These are phyloP conservation scores for Ataeniobius toweri DNA, from an alignment of 2,797 vertebrate genomes.

Conservation along the genomic window DNA sequence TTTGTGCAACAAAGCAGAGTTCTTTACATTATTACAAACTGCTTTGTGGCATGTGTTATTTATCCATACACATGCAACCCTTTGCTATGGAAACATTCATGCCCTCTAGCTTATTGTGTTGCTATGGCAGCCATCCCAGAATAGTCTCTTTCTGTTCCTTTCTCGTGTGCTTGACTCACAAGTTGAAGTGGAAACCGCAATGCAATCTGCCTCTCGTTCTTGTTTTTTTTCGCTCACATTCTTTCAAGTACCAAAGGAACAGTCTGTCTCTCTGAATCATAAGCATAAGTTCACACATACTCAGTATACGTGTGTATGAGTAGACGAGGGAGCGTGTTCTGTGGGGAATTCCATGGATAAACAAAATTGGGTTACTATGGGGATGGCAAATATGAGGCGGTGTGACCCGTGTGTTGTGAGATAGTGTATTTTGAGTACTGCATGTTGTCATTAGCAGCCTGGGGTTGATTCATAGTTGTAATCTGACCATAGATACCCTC, in stretches of 20 bases:
- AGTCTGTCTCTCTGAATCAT: constrained; percentile 71
- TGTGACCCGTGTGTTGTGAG: constrained; percentile 58
- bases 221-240: constrained; percentile 68
- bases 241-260: constrained; percentile 67
- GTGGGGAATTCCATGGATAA: constrained; percentile 77
- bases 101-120: constrained; percentile 86
- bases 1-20: constrained; percentile 33
- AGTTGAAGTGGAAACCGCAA: constrained; percentile 83
- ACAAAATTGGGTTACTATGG: constrained; percentile 73
- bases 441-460: constrained; percentile 44
- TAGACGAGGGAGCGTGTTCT: constrained; percentile 25
- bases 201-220: constrained; percentile 80
- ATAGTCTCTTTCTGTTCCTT: constrained; percentile 77
- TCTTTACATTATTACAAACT: constrained; percentile 56
- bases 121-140: constrained; percentile 84
- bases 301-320: constrained; percentile 22
- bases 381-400: constrained; percentile 65
- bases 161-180: constrained; percentile 84
- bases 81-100: constrained; percentile 81
- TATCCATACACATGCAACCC: constrained; percentile 74
- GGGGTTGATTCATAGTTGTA: constrained; percentile 49
- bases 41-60: constrained; percentile 75
- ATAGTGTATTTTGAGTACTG: constrained; percentile 57
- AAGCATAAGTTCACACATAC: constrained; percentile 16
- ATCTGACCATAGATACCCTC: constrained; percentile 53